Evolutionary conservation across 2,797 vertebrate species (phyloP), one percentile per base, ranked within the genome.

Genomic region (Philypnodon macrostomus): DNA sequence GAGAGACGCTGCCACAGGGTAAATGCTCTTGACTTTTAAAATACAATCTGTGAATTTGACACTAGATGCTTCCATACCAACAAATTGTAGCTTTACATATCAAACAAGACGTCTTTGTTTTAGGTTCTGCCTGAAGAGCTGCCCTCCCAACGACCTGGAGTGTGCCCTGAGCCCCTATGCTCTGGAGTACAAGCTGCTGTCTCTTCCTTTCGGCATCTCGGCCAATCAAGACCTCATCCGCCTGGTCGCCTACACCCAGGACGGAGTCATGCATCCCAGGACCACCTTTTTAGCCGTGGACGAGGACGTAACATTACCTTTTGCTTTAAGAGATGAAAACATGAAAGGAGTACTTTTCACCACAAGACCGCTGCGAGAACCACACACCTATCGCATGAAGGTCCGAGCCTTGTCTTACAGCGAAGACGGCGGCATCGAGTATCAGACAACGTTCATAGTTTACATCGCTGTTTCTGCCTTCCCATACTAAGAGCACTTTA

Each of bases 401-500:
- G 96, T 98, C 7, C 89, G 92, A 53, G 93, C 97, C n/a, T 79
- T 93, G 11, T 98, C 96, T 21, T 96, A 93, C 73, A 79, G 92
- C 5, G 32, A 66, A 0, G 90, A 91, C 0, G 89, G 95, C 18
- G 89, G 79, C 54, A 79, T 98, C 0, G 96, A 99, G 58, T 98
- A 98, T 66, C 95, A 91, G 88, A 99, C 95, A 13, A 95, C 96
- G 21, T 99, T 99, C 84, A 94, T 98, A 17, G 92, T 98, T 23
- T 98, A 98, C 66, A 95, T 99, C 53, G 93, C 96, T 0, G 95
- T 99, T 57, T 96, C 96, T 1, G 92, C 94, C 81, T 97, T 94
- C 77, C 96, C 96, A 1, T 98, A 97, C 85, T 98, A 83, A 89
- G 74, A 84, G 81, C 73, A 81, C 88, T 87, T 87, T 88, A 72